These are phyloP conservation scores for Trematomus bernacchii DNA, from an alignment of 2,797 vertebrate species.

Conservation along the genomic window DNA sequence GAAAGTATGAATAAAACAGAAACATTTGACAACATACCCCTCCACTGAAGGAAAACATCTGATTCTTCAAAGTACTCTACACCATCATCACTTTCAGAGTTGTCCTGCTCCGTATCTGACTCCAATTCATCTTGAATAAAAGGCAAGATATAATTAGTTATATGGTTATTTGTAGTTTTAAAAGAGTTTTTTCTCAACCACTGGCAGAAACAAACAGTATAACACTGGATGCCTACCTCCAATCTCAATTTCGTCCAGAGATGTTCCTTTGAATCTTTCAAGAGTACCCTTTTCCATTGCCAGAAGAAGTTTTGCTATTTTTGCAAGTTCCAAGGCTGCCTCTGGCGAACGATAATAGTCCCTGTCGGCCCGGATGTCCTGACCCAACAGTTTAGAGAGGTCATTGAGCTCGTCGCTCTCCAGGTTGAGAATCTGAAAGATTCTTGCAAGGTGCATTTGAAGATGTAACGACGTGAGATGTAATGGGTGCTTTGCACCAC, in stretches of 20 bases:
- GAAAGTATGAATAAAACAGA: neutral
- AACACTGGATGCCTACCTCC: conserved; percentile 49
- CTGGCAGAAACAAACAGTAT: neutral
- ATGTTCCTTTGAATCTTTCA: conserved; percentile 58
- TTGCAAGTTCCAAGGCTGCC: conserved; percentile 67
- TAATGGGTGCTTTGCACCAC: conserved; percentile 53
- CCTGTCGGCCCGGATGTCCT: conserved; percentile 51
- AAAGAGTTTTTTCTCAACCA: neutral
- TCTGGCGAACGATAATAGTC: conserved; percentile 61
- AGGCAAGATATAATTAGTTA: neutral
- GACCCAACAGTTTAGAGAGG: conserved; percentile 58
- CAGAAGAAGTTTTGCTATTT: conserved; percentile 69
- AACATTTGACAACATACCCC: conserved; percentile 15
- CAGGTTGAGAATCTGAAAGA: conserved; percentile 73
- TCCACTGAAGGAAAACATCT: neutral
- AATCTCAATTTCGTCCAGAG: conserved; percentile 62
- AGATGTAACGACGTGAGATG: conserved; percentile 36
- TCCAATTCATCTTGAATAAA: conserved; percentile 58
- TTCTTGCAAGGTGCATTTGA: conserved; percentile 63
- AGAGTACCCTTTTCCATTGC: conserved; percentile 68
- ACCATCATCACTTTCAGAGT: neutral
- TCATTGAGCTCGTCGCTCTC: conserved; percentile 65
- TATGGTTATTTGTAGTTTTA: neutral
- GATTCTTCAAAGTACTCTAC: conserved; percentile 22
- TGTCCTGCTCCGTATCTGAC: conserved; percentile 42